phyloP scores from a whole-genome alignment of 2,797 vertebrate genomes.

The Echiichthys vipera region DNA sequence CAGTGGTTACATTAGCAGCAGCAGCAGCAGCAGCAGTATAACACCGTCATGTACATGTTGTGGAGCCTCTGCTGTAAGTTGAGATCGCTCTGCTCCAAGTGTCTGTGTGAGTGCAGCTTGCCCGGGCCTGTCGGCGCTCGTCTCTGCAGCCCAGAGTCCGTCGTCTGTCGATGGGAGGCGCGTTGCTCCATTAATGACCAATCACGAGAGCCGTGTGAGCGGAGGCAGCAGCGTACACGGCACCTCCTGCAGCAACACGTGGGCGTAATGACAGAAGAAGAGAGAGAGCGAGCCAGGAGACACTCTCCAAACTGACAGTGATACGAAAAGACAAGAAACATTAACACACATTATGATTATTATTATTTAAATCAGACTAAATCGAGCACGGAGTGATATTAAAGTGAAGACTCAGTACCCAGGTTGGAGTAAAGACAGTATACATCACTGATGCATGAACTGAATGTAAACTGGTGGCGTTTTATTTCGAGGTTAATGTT shows the following conservation, averaged over 20 bases:
- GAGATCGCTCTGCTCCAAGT: not conserved
- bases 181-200: constrained; percentile 30
- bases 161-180: constrained; percentile 41
- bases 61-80: not conserved
- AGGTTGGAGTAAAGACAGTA: not conserved
- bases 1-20: no score
- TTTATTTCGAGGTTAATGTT: not conserved
- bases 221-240: constrained; percentile 1
- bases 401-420: not conserved
- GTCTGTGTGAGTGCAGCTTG: constrained; percentile 47
- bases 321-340: constrained; percentile 3
- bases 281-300: constrained; percentile 30
- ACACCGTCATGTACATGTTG: no score
- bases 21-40: no score
- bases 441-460: not conserved
- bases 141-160: constrained; percentile 13
- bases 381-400: not conserved
- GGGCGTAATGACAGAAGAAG: constrained; percentile 63
- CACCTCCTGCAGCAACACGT: constrained; percentile 40
- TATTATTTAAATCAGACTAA: not conserved
- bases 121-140: constrained; percentile 48
- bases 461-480: not conserved
- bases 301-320: constrained; percentile 14
- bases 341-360: constrained; percentile 8
- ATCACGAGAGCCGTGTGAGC: constrained; percentile 18